Conservation (phyloP, 2,888 invertebrate genomes). For the Hemaris fuciformis region DNA sequence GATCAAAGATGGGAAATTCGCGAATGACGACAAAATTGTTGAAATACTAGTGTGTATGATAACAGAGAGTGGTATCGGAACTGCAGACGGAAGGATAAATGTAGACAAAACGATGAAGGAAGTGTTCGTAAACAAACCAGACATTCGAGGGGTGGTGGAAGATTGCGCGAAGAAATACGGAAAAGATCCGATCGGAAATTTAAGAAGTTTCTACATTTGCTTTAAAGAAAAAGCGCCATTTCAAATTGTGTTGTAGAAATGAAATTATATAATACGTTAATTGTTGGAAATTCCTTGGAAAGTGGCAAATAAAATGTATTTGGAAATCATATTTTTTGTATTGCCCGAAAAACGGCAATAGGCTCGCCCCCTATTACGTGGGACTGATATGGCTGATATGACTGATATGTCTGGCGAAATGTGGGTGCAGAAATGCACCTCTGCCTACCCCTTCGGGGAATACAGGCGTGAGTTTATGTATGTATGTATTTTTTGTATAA, state of each 20-base stretch:
- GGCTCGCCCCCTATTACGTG: no score
- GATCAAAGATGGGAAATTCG: neutral
- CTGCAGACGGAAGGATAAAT: neutral
- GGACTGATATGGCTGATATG: no score
- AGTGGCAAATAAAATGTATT: neutral
- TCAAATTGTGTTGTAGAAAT: neutral
- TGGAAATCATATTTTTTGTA: neutral
- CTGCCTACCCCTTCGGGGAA: no score
- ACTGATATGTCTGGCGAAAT: no score
- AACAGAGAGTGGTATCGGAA: neutral
- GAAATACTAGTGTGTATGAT: neutral
- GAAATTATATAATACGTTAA: neutral
- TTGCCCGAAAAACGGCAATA: no score
- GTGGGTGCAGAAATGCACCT: no score
- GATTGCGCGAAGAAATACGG: neutral
- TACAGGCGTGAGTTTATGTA: no score
- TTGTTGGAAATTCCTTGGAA: neutral
- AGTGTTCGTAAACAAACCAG: neutral
- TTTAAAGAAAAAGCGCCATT: neutral
- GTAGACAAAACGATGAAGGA: neutral
- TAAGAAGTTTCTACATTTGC: neutral
- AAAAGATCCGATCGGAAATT: neutral
- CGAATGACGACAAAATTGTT: neutral
- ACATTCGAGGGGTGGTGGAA: neutral
- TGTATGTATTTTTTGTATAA: neutral